Evolutionary conservation across 2,113 vertebrate species (phyloP), one percentile per base, ranked within the genome.

Genomic region (Oryzias javanicus): DNA sequence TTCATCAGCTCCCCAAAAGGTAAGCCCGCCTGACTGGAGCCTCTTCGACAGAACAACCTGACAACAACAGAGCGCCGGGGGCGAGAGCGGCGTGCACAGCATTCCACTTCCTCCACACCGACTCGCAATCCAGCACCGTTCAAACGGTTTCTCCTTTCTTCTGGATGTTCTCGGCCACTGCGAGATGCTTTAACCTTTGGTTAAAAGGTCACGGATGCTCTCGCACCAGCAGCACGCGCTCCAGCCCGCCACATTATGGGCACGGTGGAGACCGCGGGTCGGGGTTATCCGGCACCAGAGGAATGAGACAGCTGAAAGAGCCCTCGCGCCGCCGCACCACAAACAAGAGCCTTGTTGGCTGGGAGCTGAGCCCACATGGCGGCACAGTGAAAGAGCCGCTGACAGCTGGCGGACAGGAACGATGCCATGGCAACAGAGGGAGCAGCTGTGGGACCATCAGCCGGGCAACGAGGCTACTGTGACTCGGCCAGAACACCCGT

Each of bases 241-340:
- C 3, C 7, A 35, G 35, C 35, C 35, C 3, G 3, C 35, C 35
- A 35, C 35, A 61, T 81, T 85, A 82, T 83, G 76, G 64, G 56
- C 68, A 46, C 42, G 40, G 55, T 74, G 67, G 86, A 88, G 81
- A 54, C 86, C 60, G 50, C 14, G 12, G 66, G 78, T 74, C 50
- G 68, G 70, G 71, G 68, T 85, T 67, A 88, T 71, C 76, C 72
- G 73, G 82, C 80, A 88, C 81, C 81, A 52, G 73, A 74, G 83
- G 86, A 90, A 87, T 89, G 86, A 85, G 83, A 88, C 88, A 91
- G 90, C 89, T 92, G 86, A 81, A 76, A 65, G 70, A 72, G 64
- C 54, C 75, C 45, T 59, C 27, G 42, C 60, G 51, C 56, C 14
- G 20, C 72, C 67, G 29, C 68, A 69, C 44, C 78, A 83, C 79